A percentile compares a stretch with the other conserved stretches of the same genome.
phyloP scores from a whole-genome alignment of 2,113 vertebrate genomes.

The Lepus europaeus region DNA sequence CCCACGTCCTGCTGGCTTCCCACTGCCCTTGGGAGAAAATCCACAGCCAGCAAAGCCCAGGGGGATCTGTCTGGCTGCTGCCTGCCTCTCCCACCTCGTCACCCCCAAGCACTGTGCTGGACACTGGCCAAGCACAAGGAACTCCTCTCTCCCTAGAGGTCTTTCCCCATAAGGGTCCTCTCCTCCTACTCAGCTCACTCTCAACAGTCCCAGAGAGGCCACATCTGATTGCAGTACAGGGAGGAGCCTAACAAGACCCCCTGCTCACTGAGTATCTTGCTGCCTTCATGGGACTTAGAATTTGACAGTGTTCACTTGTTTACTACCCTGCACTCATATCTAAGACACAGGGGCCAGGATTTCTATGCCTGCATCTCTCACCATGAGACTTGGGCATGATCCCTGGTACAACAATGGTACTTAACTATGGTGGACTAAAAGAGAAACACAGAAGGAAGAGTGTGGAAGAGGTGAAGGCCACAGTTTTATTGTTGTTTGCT shows the following conservation, averaged over 20 bases:
- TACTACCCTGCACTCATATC: background rate
- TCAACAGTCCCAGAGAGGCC: background rate
- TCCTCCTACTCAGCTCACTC: background rate
- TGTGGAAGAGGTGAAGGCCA: too few species aligned
- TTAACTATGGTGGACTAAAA: background rate
- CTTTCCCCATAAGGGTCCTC: background rate
- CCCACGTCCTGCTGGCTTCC: background rate
- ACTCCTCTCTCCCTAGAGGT: background rate
- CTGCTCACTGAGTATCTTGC: fast-evolving
- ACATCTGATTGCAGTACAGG: fast-evolving
- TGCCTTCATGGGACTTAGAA: background rate
- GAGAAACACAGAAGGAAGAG: background rate
- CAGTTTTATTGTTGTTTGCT: too few species aligned
- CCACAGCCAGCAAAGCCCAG: background rate
- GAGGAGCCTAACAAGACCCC: background rate
- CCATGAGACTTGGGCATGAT: fast-evolving
- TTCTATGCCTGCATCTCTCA: fast-evolving
- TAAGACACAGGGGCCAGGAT: fast-evolving
- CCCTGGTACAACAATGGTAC: too few species aligned
- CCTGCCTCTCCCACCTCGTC: background rate
- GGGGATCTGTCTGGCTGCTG: background rate
- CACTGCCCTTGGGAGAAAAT: background rate
- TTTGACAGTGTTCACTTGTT: fast-evolving
- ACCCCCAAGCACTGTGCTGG: background rate
- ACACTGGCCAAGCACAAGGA: background rate